phyloP scores from a whole-genome alignment of 2,797 vertebrate species.

The Megalops cyprinoides region DNA sequence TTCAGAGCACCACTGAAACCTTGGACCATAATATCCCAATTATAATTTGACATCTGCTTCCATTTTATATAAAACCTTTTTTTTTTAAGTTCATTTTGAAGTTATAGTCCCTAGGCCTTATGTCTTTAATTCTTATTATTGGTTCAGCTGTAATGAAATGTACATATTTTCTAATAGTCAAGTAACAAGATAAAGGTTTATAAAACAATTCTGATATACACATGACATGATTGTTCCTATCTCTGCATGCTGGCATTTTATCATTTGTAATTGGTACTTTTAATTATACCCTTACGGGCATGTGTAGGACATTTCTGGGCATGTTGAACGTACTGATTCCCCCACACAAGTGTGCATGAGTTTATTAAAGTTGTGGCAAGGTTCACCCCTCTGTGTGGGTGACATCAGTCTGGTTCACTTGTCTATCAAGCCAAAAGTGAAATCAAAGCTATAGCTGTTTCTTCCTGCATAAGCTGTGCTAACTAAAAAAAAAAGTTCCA shows the following conservation, averaged over 20 bases:
- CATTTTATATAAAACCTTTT: neutral
- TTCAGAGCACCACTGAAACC: neutral
- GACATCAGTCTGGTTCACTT: too few species aligned
- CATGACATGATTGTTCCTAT: neutral
- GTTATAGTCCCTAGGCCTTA: neutral
- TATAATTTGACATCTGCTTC: neutral
- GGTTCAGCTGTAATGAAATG: neutral
- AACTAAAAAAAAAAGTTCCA: neutral
- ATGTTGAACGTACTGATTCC: neutral
- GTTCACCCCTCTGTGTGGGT: too few species aligned
- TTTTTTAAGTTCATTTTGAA: neutral
- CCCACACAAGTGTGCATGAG: too few species aligned
- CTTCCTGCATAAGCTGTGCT: neutral
- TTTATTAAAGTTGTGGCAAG: too few species aligned
- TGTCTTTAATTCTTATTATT: neutral
- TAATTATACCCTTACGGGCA: neutral
- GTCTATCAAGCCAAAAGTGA: neutral
- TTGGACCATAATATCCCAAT: neutral
- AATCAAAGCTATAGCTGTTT: too few species aligned
- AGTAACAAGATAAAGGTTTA: neutral
- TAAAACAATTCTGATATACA: neutral
- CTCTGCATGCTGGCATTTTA: neutral
- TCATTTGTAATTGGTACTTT: neutral
- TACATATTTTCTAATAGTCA: slow-evolving; percentile 5
- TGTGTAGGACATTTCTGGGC: neutral